These are phyloP conservation scores for Myotis lucifugus DNA, from an alignment of 2,113 vertebrate species.

Conservation along the genomic window DNA sequence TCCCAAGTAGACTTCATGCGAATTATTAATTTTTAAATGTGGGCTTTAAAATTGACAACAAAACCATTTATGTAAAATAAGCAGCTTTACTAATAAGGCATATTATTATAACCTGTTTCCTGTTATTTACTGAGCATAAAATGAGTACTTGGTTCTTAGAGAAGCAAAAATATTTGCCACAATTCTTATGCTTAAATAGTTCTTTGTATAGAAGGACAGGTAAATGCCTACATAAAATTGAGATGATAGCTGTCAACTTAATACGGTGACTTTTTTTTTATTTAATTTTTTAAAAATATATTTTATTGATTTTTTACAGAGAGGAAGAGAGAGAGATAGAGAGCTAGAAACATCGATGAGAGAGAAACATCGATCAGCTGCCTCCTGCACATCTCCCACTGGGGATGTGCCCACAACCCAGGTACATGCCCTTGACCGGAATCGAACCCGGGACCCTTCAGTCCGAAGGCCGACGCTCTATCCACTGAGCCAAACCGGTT, in stretches of 20 bases:
- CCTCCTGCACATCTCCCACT: no score
- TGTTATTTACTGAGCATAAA: neutral
- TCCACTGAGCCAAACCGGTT: no score
- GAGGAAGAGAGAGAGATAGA: no score
- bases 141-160: neutral
- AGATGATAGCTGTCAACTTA: neutral
- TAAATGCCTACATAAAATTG: neutral
- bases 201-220: neutral
- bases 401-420: no score
- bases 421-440: no score
- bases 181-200: constrained; percentile 24
- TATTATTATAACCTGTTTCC: neutral
- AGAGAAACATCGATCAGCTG: no score
- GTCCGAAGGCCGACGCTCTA: no score
- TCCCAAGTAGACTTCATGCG: neutral
- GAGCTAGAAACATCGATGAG: no score
- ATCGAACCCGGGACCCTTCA: no score
- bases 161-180: neutral
- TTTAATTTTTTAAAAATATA: neutral
- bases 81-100: neutral
- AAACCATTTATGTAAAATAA: constrained; percentile 16
- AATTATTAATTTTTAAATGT: constrained; percentile 37
- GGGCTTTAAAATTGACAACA: neutral
- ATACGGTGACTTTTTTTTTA: neutral
- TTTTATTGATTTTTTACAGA: no score